phyloP scores from a whole-genome alignment of 2,113 vertebrate species.

The Mustelus asterias region DNA sequence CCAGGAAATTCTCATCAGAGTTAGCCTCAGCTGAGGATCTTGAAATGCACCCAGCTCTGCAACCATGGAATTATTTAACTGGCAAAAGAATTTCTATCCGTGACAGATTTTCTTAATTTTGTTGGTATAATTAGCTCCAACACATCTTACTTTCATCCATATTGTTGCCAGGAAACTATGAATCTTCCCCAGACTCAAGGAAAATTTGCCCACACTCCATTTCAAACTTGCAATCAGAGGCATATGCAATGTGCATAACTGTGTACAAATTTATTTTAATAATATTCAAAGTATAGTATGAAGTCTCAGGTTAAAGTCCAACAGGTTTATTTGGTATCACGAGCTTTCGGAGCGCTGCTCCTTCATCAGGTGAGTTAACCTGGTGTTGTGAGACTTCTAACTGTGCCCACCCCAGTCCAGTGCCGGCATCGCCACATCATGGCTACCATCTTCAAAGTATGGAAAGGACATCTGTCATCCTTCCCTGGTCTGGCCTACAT shows the following conservation, averaged over 20 bases:
- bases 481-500: too few species aligned
- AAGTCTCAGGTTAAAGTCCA: too few species aligned
- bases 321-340: too few species aligned
- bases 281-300: not conserved
- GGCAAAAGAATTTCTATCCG: not conserved
- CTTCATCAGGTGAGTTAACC: too few species aligned
- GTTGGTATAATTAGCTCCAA: not conserved
- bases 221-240: not conserved
- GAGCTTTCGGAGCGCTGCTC: too few species aligned
- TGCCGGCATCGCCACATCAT: too few species aligned
- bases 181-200: too few species aligned
- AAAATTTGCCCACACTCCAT: not conserved
- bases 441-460: too few species aligned
- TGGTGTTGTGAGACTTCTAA: too few species aligned
- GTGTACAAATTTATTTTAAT: not conserved
- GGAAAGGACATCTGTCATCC: too few species aligned
- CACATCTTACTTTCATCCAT: not conserved
- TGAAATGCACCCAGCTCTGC: not conserved
- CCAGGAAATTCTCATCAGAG: not conserved
- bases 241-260: not conserved
- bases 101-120: constrained; percentile 10
- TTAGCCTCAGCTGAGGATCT: not conserved
- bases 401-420: too few species aligned
- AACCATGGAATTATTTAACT: not conserved
- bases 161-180: not conserved